phyloP scores from a whole-genome alignment of 2,888 invertebrate genomes.

The Dinocampus coccinellae region DNA sequence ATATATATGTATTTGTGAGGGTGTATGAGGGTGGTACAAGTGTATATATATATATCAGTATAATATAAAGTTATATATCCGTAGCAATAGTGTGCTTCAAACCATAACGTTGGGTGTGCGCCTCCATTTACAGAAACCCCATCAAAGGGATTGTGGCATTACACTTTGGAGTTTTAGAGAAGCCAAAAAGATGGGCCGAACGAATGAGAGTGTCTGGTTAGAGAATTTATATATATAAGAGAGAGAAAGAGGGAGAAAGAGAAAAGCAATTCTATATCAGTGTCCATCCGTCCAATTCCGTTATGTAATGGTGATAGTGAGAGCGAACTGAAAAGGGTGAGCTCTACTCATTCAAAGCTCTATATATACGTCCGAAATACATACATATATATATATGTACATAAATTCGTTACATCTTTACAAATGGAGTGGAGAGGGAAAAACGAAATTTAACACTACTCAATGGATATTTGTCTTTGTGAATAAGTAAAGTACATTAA shows the following conservation, averaged over 20 bases:
- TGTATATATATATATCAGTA: background rate
- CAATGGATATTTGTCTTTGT: slow-evolving; percentile 69
- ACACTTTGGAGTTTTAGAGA: slow-evolving; percentile 59
- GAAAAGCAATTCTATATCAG: slow-evolving; percentile 23
- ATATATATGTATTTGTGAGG: no score
- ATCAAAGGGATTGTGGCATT: slow-evolving; percentile 68
- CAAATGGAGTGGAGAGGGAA: slow-evolving; percentile 22
- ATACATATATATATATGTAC: slow-evolving; percentile 21
- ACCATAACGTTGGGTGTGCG: slow-evolving; percentile 7
- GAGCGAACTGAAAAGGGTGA: slow-evolving; percentile 27
- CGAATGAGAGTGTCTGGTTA: slow-evolving; percentile 1
- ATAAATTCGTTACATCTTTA: slow-evolving; percentile 15
- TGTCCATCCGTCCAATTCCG: slow-evolving; percentile 16
- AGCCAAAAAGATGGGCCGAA: slow-evolving; percentile 40
- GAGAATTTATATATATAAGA: no score
- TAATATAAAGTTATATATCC: background rate
- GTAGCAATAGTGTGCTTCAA: slow-evolving; percentile 1
- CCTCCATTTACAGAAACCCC: slow-evolving; percentile 69
- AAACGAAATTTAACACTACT: slow-evolving; percentile 51
- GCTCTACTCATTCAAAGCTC: no score
- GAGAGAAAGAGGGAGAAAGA: slow-evolving; percentile 3
- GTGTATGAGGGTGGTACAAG: no score
- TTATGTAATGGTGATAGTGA: background rate
- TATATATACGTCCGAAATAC: no score
- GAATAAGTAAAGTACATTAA: slow-evolving; percentile 69